Percentiles rank a stretch among this genome's conserved stretches.
These are phyloP conservation scores for Theodoxus fluviatilis DNA, from an alignment of 2,888 invertebrate species.

Conservation along the genomic window DNA sequence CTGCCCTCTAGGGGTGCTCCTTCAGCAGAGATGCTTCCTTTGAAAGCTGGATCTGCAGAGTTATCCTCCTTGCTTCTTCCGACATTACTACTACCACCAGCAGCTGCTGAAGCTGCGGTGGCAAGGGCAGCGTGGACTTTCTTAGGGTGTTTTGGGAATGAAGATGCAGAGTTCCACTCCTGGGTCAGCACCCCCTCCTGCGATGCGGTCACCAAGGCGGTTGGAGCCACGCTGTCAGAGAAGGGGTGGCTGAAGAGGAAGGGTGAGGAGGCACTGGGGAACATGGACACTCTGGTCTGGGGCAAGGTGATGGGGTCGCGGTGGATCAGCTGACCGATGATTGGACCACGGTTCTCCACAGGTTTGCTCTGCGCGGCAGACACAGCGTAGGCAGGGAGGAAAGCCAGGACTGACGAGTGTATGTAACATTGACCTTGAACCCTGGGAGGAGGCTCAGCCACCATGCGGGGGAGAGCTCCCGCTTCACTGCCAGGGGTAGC, in stretches of 20 bases:
- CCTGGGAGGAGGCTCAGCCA: too few relatives aligned
- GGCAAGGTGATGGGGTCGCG: slow-evolving; percentile 31
- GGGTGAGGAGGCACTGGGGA: slow-evolving; percentile 32
- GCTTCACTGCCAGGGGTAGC: too few relatives aligned
- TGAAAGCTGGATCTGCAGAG: neutral
- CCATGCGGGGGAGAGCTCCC: too few relatives aligned
- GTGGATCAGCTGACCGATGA: slow-evolving; percentile 49
- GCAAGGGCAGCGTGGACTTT: too few relatives aligned
- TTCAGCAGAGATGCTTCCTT: too few relatives aligned
- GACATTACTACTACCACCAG: neutral
- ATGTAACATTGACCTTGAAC: too few relatives aligned
- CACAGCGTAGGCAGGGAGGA: slow-evolving; percentile 35
- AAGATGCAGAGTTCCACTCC: too few relatives aligned
- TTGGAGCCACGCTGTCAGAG: slow-evolving; percentile 26
- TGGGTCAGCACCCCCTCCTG: neutral
- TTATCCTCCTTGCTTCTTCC: neutral
- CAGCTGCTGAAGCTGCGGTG: neutral
- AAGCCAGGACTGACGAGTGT: too few relatives aligned
- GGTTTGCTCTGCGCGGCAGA: slow-evolving; percentile 26
- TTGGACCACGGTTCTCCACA: slow-evolving; percentile 41
- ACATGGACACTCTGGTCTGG: neutral
- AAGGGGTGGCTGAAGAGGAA: slow-evolving; percentile 58
- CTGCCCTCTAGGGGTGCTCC: too few relatives aligned
- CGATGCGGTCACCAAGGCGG: neutral
- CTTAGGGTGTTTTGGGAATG: too few relatives aligned